Base-by-base conservation (phyloP, 2,113 vertebrate genomes). In the Apus apus region DNA sequence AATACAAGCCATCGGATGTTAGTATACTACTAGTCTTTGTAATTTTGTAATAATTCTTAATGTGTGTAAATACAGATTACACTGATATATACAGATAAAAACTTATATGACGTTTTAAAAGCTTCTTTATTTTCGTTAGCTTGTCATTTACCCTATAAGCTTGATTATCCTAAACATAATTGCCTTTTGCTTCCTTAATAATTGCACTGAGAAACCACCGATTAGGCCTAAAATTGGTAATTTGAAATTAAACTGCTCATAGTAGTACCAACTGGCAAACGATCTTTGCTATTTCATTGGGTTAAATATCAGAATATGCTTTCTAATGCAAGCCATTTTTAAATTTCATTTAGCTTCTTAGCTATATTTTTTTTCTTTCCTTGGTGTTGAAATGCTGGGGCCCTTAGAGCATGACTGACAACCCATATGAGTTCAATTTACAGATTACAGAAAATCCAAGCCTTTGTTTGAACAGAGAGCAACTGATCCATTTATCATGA, bases 1-100 rank as follows among this genome's bases (percentile, higher is more conserved):
- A 99, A 97, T 99, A 99, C 99, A 99, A 99, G 97, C 98, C 99
- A 68, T 98, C 98, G 58, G 99, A 99, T 98, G 99, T 99, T 99
- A 99, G 99, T 98, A 98, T 98, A 97, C 93, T 93, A 83, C 97
- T 95, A 97, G 66, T 97, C 73, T 94, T 97, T 95, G 66, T 93
- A 40, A 61, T 89, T 89, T 78, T 83, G 26, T 58, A 68, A 82
- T 94, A 82, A 81, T 64, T 88, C 54, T 56, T 36, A 30, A 15
- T 62, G 12, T 89, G 72, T 93, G 53, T 92, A 54, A 89, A 96
- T 92, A 64, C 16, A 8, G 64, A 82, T 77, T 68, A 87, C 68
- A 38, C 40, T 64, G 43, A 67, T 48, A 30, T n/a, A 45, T 57
- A 54, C 40, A 87, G 34, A 72, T 32, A 54, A 73, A 72, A 85